A percentile compares a stretch with the other conserved stretches of the same genome.
Evolutionary conservation across 1,140 invertebrate genomes (phyloP).

Genomic region (Zaprionus ghesquierei): DNA sequence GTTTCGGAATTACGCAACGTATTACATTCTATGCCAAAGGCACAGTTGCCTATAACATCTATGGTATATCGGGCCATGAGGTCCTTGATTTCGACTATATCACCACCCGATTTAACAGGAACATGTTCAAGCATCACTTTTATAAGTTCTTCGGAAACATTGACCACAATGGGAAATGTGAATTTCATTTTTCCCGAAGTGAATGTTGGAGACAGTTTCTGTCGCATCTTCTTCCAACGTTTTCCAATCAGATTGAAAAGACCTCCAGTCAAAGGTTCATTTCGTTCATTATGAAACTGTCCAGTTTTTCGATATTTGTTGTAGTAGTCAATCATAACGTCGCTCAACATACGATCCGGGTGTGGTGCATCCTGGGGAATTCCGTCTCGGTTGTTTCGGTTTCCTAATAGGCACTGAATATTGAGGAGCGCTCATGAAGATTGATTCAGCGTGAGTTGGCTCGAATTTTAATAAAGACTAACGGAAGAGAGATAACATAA

Average conservation of each 20-base stretch:
- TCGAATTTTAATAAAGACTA: neutral
- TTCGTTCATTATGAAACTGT: conserved; percentile 81
- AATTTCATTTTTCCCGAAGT: too few species aligned
- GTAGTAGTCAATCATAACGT: too few species aligned
- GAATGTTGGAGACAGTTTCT: conserved; percentile 83
- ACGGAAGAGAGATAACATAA: neutral
- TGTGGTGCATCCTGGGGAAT: too few species aligned
- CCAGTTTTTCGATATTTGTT: too few species aligned
- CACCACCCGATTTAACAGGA: conserved; percentile 26
- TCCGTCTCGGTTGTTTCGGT: too few species aligned
- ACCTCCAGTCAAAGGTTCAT: conserved; percentile 74
- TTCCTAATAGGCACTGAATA: too few species aligned
- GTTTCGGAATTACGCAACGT: conserved; percentile 81
- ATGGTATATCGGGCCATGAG: conserved; percentile 85
- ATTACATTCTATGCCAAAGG: conserved; percentile 84
- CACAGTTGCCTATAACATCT: conserved; percentile 84
- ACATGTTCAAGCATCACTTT: conserved; percentile 58
- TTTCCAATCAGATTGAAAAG: conserved; percentile 79
- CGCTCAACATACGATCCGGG: too few species aligned
- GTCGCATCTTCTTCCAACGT: conserved; percentile 83
- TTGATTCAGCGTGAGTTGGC: conserved; percentile 1
- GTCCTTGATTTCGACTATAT: conserved; percentile 84
- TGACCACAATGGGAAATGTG: conserved; percentile 83
- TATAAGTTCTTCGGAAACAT: conserved; percentile 57
- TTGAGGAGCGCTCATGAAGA: too few species aligned